Evolutionary conservation across 2,797 vertebrate genomes (phyloP).

Genomic region (Sorex maritimensis): DNA sequence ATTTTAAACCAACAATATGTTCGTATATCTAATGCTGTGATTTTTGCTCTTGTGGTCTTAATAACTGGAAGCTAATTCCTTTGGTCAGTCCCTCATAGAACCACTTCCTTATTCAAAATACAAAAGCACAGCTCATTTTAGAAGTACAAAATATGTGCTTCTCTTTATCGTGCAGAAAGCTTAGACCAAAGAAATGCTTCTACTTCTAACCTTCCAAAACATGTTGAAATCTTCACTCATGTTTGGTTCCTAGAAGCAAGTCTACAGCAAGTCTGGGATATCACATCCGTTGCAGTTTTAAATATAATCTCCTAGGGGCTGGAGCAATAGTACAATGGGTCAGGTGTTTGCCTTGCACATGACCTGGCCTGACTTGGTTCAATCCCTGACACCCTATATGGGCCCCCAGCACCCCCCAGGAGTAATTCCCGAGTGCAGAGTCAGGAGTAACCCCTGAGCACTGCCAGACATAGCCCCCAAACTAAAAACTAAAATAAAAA

Average conservation of each 20-base stretch:
- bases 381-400: too few species aligned
- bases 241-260: conserved; percentile 27
- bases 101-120: conserved; percentile 77
- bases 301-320: neutral
- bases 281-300: neutral
- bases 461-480: too few species aligned
- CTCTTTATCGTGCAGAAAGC: conserved; percentile 37
- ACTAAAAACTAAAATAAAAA: too few species aligned
- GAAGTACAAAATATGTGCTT: conserved; percentile 8
- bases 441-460: too few species aligned
- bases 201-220: conserved; percentile 50
- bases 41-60: conserved; percentile 61
- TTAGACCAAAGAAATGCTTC: conserved; percentile 17
- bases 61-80: conserved; percentile 71
- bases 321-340: too few species aligned
- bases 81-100: conserved; percentile 49
- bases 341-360: too few species aligned
- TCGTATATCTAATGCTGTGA: conserved; percentile 52
- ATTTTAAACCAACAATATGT: conserved; percentile 58
- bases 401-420: too few species aligned
- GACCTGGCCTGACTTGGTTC: too few species aligned
- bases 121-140: conserved; percentile 63
- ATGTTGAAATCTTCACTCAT: conserved; percentile 61
- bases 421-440: too few species aligned
- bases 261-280: neutral